A percentile compares a stretch with the other conserved stretches of the same genome.
phyloP scores from a whole-genome alignment of 2,797 vertebrate genomes.

The Psittacula derbiana region DNA sequence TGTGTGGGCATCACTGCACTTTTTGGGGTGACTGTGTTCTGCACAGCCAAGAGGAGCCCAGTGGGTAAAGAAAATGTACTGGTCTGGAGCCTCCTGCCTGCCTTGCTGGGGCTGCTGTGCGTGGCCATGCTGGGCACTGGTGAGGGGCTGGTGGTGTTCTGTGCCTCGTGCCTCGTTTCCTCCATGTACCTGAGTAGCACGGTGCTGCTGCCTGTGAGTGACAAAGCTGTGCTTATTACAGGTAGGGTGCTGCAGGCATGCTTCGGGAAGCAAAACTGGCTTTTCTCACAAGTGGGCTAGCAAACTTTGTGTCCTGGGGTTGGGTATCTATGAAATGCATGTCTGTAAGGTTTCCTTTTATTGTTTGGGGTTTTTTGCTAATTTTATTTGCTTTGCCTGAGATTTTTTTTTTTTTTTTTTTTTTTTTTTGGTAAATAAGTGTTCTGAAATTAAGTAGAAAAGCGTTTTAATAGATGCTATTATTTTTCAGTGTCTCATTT shows the following conservation, averaged over 20 bases:
- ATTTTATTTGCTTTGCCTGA: neutral
- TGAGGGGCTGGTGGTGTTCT: conserved; percentile 41
- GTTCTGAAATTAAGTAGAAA: conserved; percentile 5
- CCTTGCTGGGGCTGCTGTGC: conserved; percentile 33
- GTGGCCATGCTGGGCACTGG: neutral
- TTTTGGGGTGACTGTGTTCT: conserved; percentile 11
- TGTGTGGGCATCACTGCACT: neutral
- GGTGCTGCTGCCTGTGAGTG: conserved; percentile 57
- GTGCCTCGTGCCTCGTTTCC: neutral
- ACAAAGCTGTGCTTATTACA: conserved; percentile 78
- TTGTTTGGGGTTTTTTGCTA: neutral
- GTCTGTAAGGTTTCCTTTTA: neutral
- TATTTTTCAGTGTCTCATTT: conserved; percentile 20
- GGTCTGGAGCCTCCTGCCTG: neutral
- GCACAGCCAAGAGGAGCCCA: neutral
- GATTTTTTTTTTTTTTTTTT: neutral
- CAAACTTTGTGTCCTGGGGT: neutral
- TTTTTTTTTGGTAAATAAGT: neutral
- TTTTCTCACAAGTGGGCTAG: neutral
- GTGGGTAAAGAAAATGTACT: neutral
- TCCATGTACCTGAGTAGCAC: neutral
- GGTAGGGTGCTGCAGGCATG: conserved; percentile 50
- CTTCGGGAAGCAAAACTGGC: neutral
- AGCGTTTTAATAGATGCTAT: conserved; percentile 1
- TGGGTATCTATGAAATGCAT: neutral